A percentile compares a stretch with the other conserved stretches of the same genome.
phyloP scores from a whole-genome alignment of 2,113 vertebrate genomes.

The Coturnix japonica region DNA sequence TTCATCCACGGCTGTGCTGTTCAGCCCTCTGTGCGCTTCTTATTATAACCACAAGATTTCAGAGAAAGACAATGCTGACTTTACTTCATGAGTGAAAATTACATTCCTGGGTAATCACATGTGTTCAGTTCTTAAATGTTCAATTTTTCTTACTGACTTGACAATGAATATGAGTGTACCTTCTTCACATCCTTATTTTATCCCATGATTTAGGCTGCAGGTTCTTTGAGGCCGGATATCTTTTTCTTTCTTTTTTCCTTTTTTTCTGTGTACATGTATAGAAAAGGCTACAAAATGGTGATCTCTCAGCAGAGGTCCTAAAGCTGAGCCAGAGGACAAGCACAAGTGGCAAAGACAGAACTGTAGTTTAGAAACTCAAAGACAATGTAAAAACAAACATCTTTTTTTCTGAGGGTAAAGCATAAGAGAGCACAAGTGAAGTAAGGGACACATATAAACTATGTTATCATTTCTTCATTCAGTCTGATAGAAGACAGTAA shows the following conservation, averaged over 20 bases:
- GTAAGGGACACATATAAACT: background rate
- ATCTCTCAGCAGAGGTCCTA: background rate
- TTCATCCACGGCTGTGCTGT: background rate
- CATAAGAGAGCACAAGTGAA: background rate
- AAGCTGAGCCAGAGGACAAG: background rate
- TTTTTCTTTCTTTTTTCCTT: too few relatives aligned
- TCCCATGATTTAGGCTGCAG: background rate
- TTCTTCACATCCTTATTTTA: background rate
- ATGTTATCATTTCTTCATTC: background rate
- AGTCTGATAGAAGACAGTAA: background rate
- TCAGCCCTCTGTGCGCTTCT: fast-evolving
- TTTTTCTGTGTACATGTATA: background rate
- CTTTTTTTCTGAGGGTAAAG: background rate
- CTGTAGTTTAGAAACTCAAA: background rate
- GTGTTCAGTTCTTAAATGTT: background rate
- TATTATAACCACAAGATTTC: background rate
- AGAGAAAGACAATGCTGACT: background rate
- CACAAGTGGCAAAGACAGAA: background rate
- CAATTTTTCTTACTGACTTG: background rate
- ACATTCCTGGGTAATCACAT: background rate
- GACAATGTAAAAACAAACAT: background rate
- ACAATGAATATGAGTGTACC: background rate
- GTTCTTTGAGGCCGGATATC: too few relatives aligned
- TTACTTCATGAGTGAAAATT: background rate
- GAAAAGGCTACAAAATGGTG: background rate